Percentiles rank a stretch among this genome's conserved stretches.
Conservation (phyloP, 2,113 vertebrate species). For the Sebastes schlegelii region DNA sequence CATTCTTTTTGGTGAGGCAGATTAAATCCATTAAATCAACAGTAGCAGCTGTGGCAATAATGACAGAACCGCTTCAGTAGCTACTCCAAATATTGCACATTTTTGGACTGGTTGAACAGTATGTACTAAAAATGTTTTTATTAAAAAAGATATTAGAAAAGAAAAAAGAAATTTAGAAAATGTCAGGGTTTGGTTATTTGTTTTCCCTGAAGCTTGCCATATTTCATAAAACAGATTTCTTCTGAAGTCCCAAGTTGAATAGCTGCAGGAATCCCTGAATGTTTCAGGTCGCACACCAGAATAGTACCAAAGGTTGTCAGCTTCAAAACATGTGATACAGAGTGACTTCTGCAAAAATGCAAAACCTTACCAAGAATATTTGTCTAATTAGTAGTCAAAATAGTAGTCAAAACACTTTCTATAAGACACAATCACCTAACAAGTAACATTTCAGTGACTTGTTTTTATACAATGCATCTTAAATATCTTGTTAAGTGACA, state of each 20-base stretch:
- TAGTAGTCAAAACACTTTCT: too few relatives aligned
- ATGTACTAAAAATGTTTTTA: not conserved
- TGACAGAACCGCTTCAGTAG: not conserved
- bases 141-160: not conserved
- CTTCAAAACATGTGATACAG: not conserved
- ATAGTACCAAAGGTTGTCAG: not conserved
- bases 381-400: too few relatives aligned
- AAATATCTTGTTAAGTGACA: too few relatives aligned
- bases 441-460: too few relatives aligned
- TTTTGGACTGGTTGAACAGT: not conserved
- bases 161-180: not conserved
- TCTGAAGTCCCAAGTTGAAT: not conserved
- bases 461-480: too few relatives aligned
- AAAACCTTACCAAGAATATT: too few relatives aligned
- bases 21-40: conserved; percentile 10
- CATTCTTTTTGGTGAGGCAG: not conserved
- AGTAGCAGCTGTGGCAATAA: not conserved
- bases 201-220: too few relatives aligned
- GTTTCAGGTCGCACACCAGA: not conserved
- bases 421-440: too few relatives aligned
- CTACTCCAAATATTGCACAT: not conserved
- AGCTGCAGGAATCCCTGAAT: not conserved
- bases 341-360: too few relatives aligned
- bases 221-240: not conserved
- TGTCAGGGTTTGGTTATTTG: not conserved